Evolutionary conservation across 2,113 vertebrate species (phyloP).

Genomic region (Phrynosoma platyrhinos): DNA sequence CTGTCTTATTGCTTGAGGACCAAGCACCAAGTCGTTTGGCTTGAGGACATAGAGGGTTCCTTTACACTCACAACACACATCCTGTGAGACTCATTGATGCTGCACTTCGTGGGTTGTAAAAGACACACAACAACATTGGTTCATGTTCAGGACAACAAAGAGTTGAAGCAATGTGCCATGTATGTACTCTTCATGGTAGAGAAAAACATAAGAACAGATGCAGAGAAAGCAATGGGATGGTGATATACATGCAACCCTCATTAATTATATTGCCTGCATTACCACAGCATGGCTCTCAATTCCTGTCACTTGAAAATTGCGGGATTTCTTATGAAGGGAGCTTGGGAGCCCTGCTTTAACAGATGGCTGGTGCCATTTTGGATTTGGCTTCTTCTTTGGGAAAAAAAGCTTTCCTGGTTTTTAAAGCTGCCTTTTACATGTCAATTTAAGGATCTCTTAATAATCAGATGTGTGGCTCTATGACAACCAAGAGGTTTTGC

Average conservation of each 20-base stretch:
- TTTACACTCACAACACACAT: neutral
- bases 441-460: conserved; percentile 18
- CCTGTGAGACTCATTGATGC: neutral
- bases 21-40: neutral
- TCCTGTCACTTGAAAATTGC: conserved; percentile 30
- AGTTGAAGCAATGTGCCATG: neutral
- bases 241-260: conserved; percentile 9
- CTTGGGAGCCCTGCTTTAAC: conserved; percentile 19
- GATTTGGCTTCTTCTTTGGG: conserved; percentile 15
- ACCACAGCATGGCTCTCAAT: conserved; percentile 18
- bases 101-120: neutral
- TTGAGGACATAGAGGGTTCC: neutral
- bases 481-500: conserved; percentile 5
- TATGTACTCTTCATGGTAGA: neutral
- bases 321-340: conserved; percentile 16
- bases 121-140: neutral
- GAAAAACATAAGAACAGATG: conserved; percentile 11
- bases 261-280: conserved; percentile 32
- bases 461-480: conserved; percentile 16
- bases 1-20: neutral
- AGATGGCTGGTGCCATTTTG: conserved; percentile 45
- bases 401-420: conserved; percentile 7
- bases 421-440: conserved; percentile 18
- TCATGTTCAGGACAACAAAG: neutral
- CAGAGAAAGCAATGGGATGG: neutral